Percentiles rank a stretch among this genome's conserved stretches.
phyloP scores from a whole-genome alignment of 2,888 invertebrate species.

The Megalurothrips usitatus region DNA sequence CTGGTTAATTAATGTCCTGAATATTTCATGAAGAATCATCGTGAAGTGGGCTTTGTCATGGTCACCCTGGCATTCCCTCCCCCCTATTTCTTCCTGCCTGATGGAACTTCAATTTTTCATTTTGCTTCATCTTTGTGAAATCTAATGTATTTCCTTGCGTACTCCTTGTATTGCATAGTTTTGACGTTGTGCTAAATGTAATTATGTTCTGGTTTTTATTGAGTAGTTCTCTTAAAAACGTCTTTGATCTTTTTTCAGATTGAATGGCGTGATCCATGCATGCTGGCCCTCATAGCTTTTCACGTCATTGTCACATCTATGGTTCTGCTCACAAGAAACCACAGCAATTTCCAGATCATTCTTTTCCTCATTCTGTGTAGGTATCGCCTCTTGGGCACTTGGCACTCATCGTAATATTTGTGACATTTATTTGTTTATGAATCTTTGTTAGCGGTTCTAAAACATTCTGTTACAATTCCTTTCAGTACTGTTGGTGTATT shows the following conservation, averaged over 20 bases:
- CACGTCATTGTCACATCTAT: constrained; percentile 73
- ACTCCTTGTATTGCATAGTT: background rate
- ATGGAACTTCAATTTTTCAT: background rate
- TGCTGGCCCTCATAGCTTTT: constrained; percentile 68
- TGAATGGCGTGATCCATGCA: constrained; percentile 86
- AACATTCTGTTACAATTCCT: constrained; percentile 42
- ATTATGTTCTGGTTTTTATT: background rate
- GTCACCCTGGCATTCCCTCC: too few species aligned
- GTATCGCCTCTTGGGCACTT: constrained; percentile 45
- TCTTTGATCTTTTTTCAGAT: constrained; percentile 57
- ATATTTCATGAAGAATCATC: constrained; percentile 9
- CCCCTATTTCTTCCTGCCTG: too few species aligned
- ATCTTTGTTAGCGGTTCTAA: background rate
- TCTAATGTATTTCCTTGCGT: background rate
- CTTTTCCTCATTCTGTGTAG: constrained; percentile 75
- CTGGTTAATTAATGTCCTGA: background rate
- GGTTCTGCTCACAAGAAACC: constrained; percentile 75
- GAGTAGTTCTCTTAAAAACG: background rate
- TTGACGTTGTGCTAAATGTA: background rate
- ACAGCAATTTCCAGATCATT: constrained; percentile 80
- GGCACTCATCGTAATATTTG: background rate
- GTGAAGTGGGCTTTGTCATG: too few species aligned
- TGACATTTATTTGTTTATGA: background rate
- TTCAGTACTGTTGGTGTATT: constrained; percentile 80
- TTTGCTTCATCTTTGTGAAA: background rate